Evolutionary conservation across 2,888 invertebrate species (phyloP), one percentile per base, ranked within the genome.

Genomic region (Tenodera sinensis): DNA sequence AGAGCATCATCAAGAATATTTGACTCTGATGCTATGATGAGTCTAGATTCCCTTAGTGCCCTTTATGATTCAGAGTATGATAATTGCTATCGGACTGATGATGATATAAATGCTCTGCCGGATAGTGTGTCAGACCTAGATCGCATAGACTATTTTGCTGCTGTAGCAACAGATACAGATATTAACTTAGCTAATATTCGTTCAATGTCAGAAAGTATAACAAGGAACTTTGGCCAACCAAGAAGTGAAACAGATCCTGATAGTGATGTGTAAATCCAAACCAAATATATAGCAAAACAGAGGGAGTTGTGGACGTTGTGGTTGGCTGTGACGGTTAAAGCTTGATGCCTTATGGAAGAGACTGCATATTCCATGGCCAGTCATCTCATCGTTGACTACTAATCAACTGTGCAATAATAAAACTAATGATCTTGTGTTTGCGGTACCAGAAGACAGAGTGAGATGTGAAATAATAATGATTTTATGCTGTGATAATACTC

Each of bases 1-100:
- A 95, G 97, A 90, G 97, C 97, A 81, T 97, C 97, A 30, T 97
- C 97, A 25, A 95, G 97, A 15, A 95, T 97, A 86, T 96, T 97
- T 91, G 97, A 97, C 93, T 96, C 96, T 1, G 96, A 96, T 92
- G 96, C 96, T 88, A 95, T 96, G 91, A 95, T 96, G 92, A 97
- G 97, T 90, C 94, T 97, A 86, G 97, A 97, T 93, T 97, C 97
- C 27, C 94, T 97, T 91, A 97, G 97, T 93, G 97, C 97, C 88
- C 96, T 98, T 91, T 98, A 98, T 93, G 97, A 97, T 92, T 95
- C 95, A 8, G 96, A 96, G 92, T 96, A 96, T 92, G 96, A 96
- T 92, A 95, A 95, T 92, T 95, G 95, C 92, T 94, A 95, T 90
- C 93, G 95, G 90, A 94, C 94, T 47, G 94, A 94, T 91, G 91